Percentiles rank a stretch among this genome's conserved stretches.
These are phyloP conservation scores for Heteromormyrus szaboi DNA, from an alignment of 2,797 vertebrate genomes.

Conservation along the genomic window DNA sequence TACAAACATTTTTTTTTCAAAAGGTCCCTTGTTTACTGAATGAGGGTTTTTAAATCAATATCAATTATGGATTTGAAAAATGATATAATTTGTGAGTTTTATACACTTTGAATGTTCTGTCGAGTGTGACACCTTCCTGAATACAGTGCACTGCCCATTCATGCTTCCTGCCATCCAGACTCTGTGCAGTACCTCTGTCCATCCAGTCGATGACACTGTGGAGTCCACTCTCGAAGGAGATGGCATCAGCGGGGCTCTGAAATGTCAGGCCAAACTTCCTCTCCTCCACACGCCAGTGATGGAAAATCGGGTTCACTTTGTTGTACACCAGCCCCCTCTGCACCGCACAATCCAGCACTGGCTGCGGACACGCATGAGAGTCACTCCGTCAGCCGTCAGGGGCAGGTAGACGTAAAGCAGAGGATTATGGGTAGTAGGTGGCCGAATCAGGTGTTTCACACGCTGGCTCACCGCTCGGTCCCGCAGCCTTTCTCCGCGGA, in stretches of 20 bases:
- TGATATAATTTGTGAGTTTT: not conserved
- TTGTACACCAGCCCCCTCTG: slow-evolving; percentile 82
- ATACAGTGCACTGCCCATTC: not conserved
- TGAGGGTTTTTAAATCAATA: not conserved
- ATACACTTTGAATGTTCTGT: not conserved
- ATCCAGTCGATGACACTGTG: slow-evolving; percentile 74
- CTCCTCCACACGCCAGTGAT: slow-evolving; percentile 87
- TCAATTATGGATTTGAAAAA: not conserved
- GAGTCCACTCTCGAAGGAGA: slow-evolving; percentile 80
- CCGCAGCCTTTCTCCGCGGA: slow-evolving; percentile 79
- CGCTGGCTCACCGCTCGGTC: slow-evolving; percentile 82
- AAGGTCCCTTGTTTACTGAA: not conserved
- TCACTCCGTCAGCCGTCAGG: slow-evolving; percentile 18
- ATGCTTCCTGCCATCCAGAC: not conserved
- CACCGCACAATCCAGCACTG: slow-evolving; percentile 78
- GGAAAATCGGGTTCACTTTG: slow-evolving; percentile 92
- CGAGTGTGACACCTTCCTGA: not conserved
- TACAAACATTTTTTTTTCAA: not conserved
- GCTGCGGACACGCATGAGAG: slow-evolving; percentile 51
- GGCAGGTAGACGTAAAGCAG: not conserved
- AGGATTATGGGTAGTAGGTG: not conserved
- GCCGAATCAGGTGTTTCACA: not conserved
- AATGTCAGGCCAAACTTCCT: slow-evolving; percentile 87
- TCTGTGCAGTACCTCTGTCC: slow-evolving; percentile 65
- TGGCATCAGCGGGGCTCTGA: slow-evolving; percentile 83